A percentile compares a stretch with the other conserved stretches of the same genome.
Conservation (phyloP, 2,113 vertebrate species). For the Entosphenus tridentatus region DNA sequence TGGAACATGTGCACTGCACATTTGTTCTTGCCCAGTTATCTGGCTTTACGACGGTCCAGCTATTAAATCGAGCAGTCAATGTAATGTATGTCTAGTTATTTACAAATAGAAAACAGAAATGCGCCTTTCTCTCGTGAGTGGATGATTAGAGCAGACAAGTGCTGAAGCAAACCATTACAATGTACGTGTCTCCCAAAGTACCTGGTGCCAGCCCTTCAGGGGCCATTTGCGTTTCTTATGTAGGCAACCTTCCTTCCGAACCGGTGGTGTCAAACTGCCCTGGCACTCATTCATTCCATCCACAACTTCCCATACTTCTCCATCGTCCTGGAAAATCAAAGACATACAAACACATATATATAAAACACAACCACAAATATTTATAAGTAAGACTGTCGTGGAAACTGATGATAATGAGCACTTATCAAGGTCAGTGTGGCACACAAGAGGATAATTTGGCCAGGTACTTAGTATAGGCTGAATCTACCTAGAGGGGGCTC, state of each 20-base stretch:
- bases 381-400: no score
- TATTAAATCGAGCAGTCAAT: not conserved
- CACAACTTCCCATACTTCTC: no score
- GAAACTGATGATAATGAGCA: no score
- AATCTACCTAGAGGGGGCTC: no score
- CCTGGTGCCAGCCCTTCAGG: constrained; percentile 5
- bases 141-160: not conserved
- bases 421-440: no score
- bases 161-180: not conserved
- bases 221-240: constrained; percentile 1
- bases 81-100: not conserved
- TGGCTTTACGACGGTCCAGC: not conserved
- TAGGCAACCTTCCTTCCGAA: not conserved
- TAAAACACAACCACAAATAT: no score
- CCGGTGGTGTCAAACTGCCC: no score
- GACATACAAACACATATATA: no score
- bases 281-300: no score
- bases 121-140: not conserved
- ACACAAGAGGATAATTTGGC: no score
- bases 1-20: not conserved
- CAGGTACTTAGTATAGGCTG: no score
- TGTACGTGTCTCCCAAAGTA: not conserved
- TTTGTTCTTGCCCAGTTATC: not conserved
- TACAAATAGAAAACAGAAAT: not conserved
- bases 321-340: no score